phyloP scores from a whole-genome alignment of 2,888 invertebrate species.

The Adelognathus sp. region DNA sequence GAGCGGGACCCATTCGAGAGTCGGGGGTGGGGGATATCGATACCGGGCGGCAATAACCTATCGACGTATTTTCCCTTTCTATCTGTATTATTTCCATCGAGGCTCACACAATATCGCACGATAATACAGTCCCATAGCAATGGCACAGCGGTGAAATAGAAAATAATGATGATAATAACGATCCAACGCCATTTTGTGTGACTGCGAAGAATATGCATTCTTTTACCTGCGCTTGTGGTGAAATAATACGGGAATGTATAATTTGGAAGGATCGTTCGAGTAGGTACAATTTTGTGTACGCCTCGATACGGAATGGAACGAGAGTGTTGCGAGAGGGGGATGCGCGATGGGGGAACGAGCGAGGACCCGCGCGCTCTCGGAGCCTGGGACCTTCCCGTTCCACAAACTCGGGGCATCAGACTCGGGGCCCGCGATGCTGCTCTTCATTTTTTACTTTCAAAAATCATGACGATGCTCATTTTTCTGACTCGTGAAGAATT shows the following conservation, averaged over 20 bases:
- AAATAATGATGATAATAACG: neutral
- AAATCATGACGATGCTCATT: constrained; percentile 81
- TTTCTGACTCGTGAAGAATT: constrained; percentile 81
- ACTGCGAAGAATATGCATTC: constrained; percentile 12
- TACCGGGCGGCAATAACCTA: constrained; percentile 50
- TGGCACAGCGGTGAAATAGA: neutral
- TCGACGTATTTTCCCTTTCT: constrained; percentile 13
- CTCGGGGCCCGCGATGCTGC: constrained; percentile 58
- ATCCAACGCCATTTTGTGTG: neutral
- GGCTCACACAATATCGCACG: constrained; percentile 10
- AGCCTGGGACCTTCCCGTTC: constrained; percentile 37
- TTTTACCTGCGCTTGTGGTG: neutral
- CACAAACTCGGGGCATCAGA: constrained; percentile 51
- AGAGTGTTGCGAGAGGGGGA: constrained; percentile 13
- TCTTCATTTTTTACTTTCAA: constrained; percentile 81
- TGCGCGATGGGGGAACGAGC: constrained; percentile 46
- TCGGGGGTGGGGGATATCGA: constrained; percentile 27
- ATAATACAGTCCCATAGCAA: neutral
- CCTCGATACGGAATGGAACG: constrained; percentile 31
- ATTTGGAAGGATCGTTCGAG: constrained; percentile 23
- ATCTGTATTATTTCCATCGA: constrained; percentile 22
- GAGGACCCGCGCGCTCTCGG: constrained; percentile 44
- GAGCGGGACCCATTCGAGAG: constrained; percentile 39
- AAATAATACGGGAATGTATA: constrained; percentile 19
- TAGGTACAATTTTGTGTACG: constrained; percentile 25